Evolutionary conservation across 2,113 vertebrate genomes (phyloP), one percentile per base, ranked within the genome.

Genomic region (Oreochromis spilurus): DNA sequence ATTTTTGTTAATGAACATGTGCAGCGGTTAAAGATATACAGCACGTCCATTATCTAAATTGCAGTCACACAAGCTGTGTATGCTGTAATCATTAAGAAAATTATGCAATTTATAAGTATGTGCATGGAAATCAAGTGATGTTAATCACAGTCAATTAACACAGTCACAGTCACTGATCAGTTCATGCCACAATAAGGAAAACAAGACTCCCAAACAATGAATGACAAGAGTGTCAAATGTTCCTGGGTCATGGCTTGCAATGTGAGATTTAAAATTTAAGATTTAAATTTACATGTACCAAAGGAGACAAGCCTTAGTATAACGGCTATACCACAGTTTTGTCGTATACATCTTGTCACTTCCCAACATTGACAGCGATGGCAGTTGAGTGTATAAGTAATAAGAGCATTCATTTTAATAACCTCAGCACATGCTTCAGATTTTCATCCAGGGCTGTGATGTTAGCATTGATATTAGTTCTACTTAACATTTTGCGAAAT

Each of bases 1-100:
- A 36, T 85, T 84, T 84, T 80, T 53, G 57, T 84, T 90, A 87
- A 94, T 92, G 58, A 93, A 88, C 84, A 62, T 75, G 21, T 21
- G 80, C 84, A 57, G 81, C 14, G 55, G 81, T 36, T 83, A 85
- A 94, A 86, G 83, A 84, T 65, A 84, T 21, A 48, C 24, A 17
- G 80, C n/a, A 58, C 4, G 29, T 62, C 62, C 31, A 16, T 85
- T 82, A 83, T 86, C 70, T 58, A 40, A n/a, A 24, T 26, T 53
- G 53, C 67, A 90, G 87, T 93, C 85, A 88, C 50, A 16, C 54
- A 16, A 24, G 21, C 13, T 83, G 7, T 40, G 85, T 84, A 79
- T 36, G 7, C 70, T 89, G 38, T 82, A 89, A 89, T 91, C 88
- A 83, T 85, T 43, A 43, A 55, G 81, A 48, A 79, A 57, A n/a